phyloP scores from a whole-genome alignment of 2,888 invertebrate genomes.

The Calliscelio sp. region DNA sequence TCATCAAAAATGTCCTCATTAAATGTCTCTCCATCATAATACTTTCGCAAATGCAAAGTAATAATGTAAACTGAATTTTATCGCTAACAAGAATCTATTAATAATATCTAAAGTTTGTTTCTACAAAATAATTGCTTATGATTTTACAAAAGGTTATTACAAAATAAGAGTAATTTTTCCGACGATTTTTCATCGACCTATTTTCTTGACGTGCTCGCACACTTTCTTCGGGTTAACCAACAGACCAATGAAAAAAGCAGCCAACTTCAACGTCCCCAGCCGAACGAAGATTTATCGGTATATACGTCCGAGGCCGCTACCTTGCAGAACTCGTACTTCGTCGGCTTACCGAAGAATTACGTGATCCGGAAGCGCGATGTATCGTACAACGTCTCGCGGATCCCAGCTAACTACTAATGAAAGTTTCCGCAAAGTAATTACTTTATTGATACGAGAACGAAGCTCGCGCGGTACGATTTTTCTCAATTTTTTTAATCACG shows the following conservation, averaged over 20 bases:
- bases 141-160: not conserved
- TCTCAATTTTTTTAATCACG: slow-evolving; percentile 80
- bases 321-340: slow-evolving; percentile 72
- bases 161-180: slow-evolving; percentile 4
- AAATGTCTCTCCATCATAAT: too few relatives aligned
- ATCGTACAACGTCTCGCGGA: slow-evolving; percentile 74
- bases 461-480: slow-evolving; percentile 79
- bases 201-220: slow-evolving; percentile 40
- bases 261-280: slow-evolving; percentile 67
- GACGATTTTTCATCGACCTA: slow-evolving; percentile 28
- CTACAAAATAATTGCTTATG: not conserved
- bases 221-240: slow-evolving; percentile 58
- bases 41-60: too few relatives aligned
- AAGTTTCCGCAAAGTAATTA: slow-evolving; percentile 83
- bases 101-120: not conserved
- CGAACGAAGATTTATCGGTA: slow-evolving; percentile 78
- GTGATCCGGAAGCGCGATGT: slow-evolving; percentile 81
- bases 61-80: too few relatives aligned
- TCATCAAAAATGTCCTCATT: too few relatives aligned
- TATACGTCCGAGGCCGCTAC: slow-evolving; percentile 71
- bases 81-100: too few relatives aligned
- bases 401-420: slow-evolving; percentile 81
- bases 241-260: slow-evolving; percentile 52
- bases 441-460: slow-evolving; percentile 83
- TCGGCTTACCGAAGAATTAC: slow-evolving; percentile 79